Evolutionary conservation across 2,797 vertebrate genomes (phyloP).

Genomic region (Alectoris magna): DNA sequence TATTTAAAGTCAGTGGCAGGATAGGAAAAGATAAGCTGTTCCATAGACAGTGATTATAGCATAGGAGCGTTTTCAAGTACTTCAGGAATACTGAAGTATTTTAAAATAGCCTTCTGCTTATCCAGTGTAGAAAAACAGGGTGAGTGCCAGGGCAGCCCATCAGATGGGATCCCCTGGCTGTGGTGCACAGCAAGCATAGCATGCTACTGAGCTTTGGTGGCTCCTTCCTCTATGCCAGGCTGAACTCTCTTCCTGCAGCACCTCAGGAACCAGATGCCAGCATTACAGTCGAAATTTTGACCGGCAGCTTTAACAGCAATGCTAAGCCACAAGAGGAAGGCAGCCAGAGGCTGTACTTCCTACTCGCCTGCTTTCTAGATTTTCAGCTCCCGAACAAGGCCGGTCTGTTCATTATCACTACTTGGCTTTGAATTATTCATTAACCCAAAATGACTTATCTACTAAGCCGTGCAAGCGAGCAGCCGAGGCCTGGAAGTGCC

Average conservation of each 20-base stretch:
- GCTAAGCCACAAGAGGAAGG: background rate
- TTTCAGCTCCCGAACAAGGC: conserved; percentile 4
- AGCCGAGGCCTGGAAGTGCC: background rate
- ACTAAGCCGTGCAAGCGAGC: background rate
- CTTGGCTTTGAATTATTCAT: conserved; percentile 13
- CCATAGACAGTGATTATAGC: background rate
- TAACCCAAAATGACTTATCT: conserved; percentile 19
- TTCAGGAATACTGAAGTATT: background rate
- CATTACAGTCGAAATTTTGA: background rate
- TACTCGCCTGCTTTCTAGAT: background rate
- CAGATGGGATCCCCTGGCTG: background rate
- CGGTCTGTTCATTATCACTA: background rate
- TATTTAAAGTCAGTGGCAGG: conserved; percentile 6
- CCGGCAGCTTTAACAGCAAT: background rate
- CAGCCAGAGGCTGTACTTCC: background rate
- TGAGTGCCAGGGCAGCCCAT: background rate
- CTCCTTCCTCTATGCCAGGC: background rate
- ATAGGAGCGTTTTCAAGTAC: background rate
- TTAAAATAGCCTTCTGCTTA: background rate
- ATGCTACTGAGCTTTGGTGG: background rate
- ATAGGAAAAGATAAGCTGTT: background rate
- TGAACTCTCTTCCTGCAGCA: background rate
- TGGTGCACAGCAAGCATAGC: background rate
- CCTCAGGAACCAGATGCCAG: background rate
- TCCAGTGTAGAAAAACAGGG: background rate